These are phyloP conservation scores for Rhinatrema bivittatum DNA, from an alignment of 2,797 vertebrate genomes.

Conservation along the genomic window DNA sequence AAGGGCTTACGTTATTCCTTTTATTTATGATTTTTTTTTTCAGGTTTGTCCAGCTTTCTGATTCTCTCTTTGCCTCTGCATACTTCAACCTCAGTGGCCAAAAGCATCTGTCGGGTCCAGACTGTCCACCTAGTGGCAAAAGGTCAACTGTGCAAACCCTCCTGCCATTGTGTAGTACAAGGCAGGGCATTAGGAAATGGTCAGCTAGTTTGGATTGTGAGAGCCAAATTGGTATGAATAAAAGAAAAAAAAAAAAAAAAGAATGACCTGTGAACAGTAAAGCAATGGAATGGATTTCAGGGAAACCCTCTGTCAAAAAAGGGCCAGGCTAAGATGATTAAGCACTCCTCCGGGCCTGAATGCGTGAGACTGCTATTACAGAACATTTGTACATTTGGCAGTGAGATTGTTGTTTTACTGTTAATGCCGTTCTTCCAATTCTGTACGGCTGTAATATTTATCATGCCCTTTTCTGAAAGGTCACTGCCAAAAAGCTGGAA, in stretches of 20 bases:
- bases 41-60: background rate
- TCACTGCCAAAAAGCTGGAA: conserved; percentile 2
- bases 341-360: conserved; percentile 18
- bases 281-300: conserved; percentile 10
- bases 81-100: background rate
- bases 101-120: conserved; percentile 1
- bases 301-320: conserved; percentile 25
- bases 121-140: conserved; percentile 7
- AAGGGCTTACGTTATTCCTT: too few species aligned
- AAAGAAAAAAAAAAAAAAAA: too few species aligned
- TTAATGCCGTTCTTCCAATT: conserved; percentile 20
- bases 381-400: conserved; percentile 39
- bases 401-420: conserved; percentile 38
- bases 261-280: conserved; percentile 26
- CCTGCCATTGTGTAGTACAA: conserved; percentile 4
- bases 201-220: background rate
- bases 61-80: background rate
- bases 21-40: too few species aligned
- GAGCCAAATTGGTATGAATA: conserved; percentile 12
- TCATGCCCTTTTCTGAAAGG: conserved; percentile 24
- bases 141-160: conserved; percentile 1
- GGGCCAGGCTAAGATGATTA: conserved; percentile 18
- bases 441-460: conserved; percentile 27
- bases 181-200: background rate
- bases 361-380: conserved; percentile 14